Evolutionary conservation across 2,888 invertebrate genomes (phyloP).

Genomic region (Stomorhina lunata): DNA sequence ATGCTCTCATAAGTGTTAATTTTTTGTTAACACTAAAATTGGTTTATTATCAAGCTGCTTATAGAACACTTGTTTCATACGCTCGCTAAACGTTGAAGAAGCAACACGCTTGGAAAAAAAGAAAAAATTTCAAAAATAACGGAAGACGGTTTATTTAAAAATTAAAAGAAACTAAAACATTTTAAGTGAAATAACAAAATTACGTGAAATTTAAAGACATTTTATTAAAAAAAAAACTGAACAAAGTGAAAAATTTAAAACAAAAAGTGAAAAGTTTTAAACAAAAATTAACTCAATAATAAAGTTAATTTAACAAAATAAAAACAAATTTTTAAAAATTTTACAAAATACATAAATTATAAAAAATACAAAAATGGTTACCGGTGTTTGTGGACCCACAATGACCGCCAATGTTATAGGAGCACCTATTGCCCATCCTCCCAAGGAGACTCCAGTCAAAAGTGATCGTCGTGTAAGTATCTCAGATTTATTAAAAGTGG

Average conservation of each 20-base stretch:
- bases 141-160: slow-evolving; percentile 52
- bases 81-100: slow-evolving; percentile 75
- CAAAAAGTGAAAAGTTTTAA: no score
- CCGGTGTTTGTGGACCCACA: slow-evolving; percentile 77
- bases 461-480: slow-evolving; percentile 80
- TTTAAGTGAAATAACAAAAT: slow-evolving; percentile 32
- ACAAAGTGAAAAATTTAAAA: no score
- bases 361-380: slow-evolving; percentile 76
- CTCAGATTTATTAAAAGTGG: no score
- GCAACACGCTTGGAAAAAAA: slow-evolving; percentile 53
- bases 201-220: slow-evolving; percentile 65
- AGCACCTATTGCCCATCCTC: slow-evolving; percentile 72
- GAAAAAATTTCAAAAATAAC: not conserved
- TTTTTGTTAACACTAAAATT: no score
- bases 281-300: no score
- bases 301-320: no score
- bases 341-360: slow-evolving; percentile 44
- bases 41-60: slow-evolving; percentile 73
- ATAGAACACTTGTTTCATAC: slow-evolving; percentile 77
- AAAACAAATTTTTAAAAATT: slow-evolving; percentile 68
- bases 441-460: slow-evolving; percentile 75
- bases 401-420: slow-evolving; percentile 77
- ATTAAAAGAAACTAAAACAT: slow-evolving; percentile 30
- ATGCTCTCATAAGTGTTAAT: no score
- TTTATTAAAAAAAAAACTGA: slow-evolving; percentile 56